Evolutionary conservation across 2,888 invertebrate species (phyloP), one percentile per base, ranked within the genome.

Genomic region (Eristalis tenax): DNA sequence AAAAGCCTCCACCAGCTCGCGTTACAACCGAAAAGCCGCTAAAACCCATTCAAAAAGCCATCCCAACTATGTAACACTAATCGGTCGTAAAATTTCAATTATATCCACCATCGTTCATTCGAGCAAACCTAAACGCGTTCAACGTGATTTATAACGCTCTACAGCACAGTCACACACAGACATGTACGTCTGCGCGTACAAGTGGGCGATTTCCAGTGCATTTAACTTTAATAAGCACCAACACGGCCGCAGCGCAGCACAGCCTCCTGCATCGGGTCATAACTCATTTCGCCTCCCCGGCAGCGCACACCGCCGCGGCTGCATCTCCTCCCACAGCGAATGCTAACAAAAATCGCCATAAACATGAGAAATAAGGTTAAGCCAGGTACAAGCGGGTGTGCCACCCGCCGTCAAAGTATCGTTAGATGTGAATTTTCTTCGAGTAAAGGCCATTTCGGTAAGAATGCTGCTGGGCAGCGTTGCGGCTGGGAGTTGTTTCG

Each of bases 211-310:
- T 84, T 80, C 70, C 50, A 73, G 66, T 57, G 66, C 70, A 84
- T 76, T 84, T 77, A 73, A 71, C 76, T 84, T 71, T 61, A 84
- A 84, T 76, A 80, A 73, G 81, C 80, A 73, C 81, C 63, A 84
- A 84, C 81, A 84, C 80, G 50, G 70, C 43, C 11, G n/a, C 61
- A 18, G 13, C 57, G 66, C 26, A 59, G 11, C 77, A 38, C 77
- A 77, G 10, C 76, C 56, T 57, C 69, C 73, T 74, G 57, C 13
- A 10, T 23, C 32, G 73, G 73, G 38, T 68, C 68, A 83, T 68
- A 83, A 78, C 40, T 83, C 73, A 83, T 73, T 73, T 69, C 22
- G 40, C 63, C 63, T 69, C 26, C 56, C 57, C 63, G 32, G 18
- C 70, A 43, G 35, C 18, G 18, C 18, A n/a, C 32, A 13, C 61